phyloP scores from a whole-genome alignment of 2,888 invertebrate genomes.

The Alloscopus bannaensis region DNA sequence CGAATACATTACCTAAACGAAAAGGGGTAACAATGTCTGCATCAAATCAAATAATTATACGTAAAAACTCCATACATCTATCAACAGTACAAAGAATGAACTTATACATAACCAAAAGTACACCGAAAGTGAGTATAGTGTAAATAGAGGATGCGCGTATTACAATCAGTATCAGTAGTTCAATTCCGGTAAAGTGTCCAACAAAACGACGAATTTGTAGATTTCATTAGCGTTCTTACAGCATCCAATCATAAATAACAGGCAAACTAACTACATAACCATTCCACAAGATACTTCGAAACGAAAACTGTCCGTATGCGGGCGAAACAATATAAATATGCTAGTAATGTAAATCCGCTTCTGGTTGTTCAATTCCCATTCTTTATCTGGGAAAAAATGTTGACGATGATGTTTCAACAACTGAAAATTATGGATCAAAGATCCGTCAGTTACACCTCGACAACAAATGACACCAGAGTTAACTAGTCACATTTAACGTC shows the following conservation, averaged over 20 bases:
- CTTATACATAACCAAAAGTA: too few relatives aligned
- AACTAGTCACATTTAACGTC: constrained; percentile 12
- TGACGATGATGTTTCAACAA: constrained; percentile 17
- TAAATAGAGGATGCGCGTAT: too few relatives aligned
- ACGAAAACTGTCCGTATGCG: not conserved
- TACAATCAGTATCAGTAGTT: too few relatives aligned
- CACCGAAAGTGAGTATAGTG: too few relatives aligned
- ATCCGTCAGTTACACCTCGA: constrained; percentile 57
- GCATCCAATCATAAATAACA: not conserved
- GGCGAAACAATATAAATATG: not conserved
- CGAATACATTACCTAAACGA: too few relatives aligned
- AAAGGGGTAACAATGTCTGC: too few relatives aligned
- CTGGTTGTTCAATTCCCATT: constrained; percentile 13
- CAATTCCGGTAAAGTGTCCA: too few relatives aligned
- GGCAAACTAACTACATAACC: constrained; percentile 7
- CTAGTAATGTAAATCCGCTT: not conserved
- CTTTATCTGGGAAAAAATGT: constrained; percentile 4
- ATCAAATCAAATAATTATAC: too few relatives aligned
- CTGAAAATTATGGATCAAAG: constrained; percentile 46
- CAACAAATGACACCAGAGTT: constrained; percentile 30
- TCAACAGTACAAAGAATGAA: too few relatives aligned
- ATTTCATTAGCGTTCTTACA: not conserved
- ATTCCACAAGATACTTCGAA: not conserved
- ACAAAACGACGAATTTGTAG: constrained; percentile 27
- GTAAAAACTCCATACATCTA: too few relatives aligned